Conservation (phyloP, 1,140 invertebrate genomes). For the Vollenhovia emeryi region DNA sequence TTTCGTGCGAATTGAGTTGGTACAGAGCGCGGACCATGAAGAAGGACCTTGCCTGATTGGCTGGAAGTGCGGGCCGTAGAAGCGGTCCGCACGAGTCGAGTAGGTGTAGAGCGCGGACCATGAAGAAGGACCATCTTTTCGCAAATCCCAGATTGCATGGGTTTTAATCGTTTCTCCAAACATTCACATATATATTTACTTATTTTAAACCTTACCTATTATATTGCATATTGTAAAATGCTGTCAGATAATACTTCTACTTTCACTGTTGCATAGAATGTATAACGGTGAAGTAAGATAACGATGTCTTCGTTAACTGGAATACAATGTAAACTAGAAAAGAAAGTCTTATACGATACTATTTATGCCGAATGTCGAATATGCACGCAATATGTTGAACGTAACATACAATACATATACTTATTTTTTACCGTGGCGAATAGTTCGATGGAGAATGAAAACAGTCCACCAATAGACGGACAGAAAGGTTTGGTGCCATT, state of each 20-base stretch:
- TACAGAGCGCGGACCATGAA: too few species aligned
- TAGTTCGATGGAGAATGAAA: background rate
- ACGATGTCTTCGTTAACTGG: background rate
- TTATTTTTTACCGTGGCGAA: background rate
- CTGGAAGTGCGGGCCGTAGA: too few species aligned
- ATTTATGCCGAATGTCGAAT: background rate
- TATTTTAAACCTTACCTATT: background rate
- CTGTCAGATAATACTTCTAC: background rate
- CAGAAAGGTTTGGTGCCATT: background rate
- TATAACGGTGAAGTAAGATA: background rate
- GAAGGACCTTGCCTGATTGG: too few species aligned
- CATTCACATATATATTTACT: background rate
- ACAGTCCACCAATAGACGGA: background rate
- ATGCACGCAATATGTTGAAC: background rate
- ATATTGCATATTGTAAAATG: background rate
- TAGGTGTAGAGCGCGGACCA: too few species aligned
- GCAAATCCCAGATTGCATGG: too few species aligned
- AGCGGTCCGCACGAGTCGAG: too few species aligned
- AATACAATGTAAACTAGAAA: too few species aligned
- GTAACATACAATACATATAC: background rate
- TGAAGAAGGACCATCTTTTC: too few species aligned
- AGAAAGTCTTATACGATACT: background rate
- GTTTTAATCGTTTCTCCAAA: too few species aligned
- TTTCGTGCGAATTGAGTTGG: too few species aligned
- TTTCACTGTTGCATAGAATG: background rate